Evolutionary conservation across 1,140 invertebrate species (phyloP), one percentile per base, ranked within the genome.

Genomic region (Akabosia matsudoensis): DNA sequence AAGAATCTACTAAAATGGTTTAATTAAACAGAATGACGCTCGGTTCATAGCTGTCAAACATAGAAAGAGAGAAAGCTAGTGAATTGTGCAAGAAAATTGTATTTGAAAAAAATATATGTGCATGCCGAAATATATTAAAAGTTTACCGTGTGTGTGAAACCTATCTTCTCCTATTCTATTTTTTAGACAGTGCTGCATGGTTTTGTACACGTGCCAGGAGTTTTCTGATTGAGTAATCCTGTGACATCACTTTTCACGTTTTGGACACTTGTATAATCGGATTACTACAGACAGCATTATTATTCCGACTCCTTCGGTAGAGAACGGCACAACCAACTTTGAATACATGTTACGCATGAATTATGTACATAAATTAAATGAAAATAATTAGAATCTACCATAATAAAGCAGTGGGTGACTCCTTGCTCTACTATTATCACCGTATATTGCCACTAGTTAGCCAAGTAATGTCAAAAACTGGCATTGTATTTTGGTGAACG

Each of bases 161-260:
- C n/a, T n/a, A 18, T 45, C 18, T 45, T 45, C 37, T 7, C 37
- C 7, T 45, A 18, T 18, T 45, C 18, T 45, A 18, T 45, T 10
- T 45, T 10, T 45, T 45, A 7, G 7, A 18, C 37, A 45, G 37
- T 45, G 37, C 37, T 10, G 37, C 7, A 18, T 67, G 61, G 1
- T 30, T 67, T 67, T 30, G 61, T 67, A 67, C 61, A 67, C 61
- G 61, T 67, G 61, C 61, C 61, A 67, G 61, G 30, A 67, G n/a
- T 4, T 67, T 67, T 28, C 54, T 67, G 61, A 67, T 67, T 67
- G 28, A 67, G 28, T 31, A 67, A 67, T 67, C 61, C 31, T 7
- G 61, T 67, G 61, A 67, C 61, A 67, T 67, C 61, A 67, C 61
- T 67, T 67, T 67, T 31, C 61, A 31, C 61, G 61, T 67, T 22